Evolutionary conservation across 2,888 invertebrate species (phyloP).

Genomic region (Lepidocyrtoides sp.): DNA sequence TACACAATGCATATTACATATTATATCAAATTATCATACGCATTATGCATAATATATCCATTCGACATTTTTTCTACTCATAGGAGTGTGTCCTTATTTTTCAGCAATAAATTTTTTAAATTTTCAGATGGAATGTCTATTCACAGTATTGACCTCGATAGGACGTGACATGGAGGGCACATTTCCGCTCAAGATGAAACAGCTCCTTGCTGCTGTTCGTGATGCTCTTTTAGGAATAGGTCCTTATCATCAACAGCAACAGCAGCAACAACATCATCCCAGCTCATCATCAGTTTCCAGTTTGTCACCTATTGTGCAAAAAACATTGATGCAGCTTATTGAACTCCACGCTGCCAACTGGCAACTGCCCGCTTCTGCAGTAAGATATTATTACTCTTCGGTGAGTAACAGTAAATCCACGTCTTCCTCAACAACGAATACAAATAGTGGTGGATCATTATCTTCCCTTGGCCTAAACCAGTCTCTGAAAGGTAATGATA

Average conservation of each 20-base stretch:
- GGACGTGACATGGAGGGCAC: conserved; percentile 95
- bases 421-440: conserved; percentile 32
- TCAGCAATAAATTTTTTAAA: not conserved
- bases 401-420: conserved; percentile 44
- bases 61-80: no score
- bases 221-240: conserved; percentile 92
- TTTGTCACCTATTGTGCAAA: conserved; percentile 91
- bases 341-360: conserved; percentile 96
- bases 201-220: conserved; percentile 92
- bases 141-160: conserved; percentile 95
- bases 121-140: conserved; percentile 93
- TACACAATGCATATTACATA: no score
- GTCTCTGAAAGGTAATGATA: conserved; percentile 35
- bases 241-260: conserved; percentile 79
- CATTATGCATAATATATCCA: no score
- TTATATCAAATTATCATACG: no score
- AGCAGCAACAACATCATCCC: conserved; percentile 55
- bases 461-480: conserved; percentile 40
- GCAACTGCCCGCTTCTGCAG: conserved; percentile 96
- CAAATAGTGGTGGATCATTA: not conserved
- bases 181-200: conserved; percentile 93
- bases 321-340: conserved; percentile 95
- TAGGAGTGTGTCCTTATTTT: no score
- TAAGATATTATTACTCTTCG: conserved; percentile 91
- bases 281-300: conserved; percentile 86